Conservation (phyloP, 2,113 vertebrate genomes). For the Xiphias gladius region DNA sequence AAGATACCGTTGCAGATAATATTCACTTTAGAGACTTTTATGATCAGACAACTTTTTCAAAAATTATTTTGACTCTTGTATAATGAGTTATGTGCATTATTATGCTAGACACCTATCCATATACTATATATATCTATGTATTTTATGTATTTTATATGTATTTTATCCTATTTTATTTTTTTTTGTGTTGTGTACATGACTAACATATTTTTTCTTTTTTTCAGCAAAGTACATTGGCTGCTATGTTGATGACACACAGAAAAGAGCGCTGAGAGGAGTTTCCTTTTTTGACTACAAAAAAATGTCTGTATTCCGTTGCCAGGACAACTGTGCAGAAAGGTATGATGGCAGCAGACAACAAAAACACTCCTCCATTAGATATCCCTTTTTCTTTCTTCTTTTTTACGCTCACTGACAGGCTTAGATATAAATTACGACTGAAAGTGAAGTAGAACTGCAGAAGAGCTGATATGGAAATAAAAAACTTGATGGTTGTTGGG, state of each 20-base stretch:
- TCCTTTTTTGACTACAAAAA: constrained; percentile 99
- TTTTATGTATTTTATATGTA: not conserved
- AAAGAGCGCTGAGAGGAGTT: constrained; percentile 91
- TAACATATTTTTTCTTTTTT: constrained; percentile 34
- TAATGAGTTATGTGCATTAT: not conserved
- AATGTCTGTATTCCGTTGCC: constrained; percentile 99
- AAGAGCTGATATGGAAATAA: constrained; percentile 12
- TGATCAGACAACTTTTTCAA: not conserved
- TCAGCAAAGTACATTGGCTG: constrained; percentile 96
- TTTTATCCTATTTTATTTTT: no score
- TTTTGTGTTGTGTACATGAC: not conserved
- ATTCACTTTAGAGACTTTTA: not conserved
- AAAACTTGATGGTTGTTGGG: not conserved
- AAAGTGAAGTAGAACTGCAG: not conserved
- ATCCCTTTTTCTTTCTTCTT: not conserved
- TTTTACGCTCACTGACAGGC: not conserved
- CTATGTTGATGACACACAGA: constrained; percentile 91
- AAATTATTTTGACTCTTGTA: not conserved
- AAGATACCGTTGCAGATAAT: not conserved
- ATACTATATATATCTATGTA: not conserved
- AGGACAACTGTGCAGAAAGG: constrained; percentile 99
- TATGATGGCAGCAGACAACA: constrained; percentile 71
- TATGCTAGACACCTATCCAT: not conserved
- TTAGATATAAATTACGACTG: constrained; percentile 13
- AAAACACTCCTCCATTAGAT: constrained; percentile 15